A percentile compares a stretch with the other conserved stretches of the same genome.
Conservation (phyloP, 1,140 invertebrate genomes). For the Heliothis virescens region DNA sequence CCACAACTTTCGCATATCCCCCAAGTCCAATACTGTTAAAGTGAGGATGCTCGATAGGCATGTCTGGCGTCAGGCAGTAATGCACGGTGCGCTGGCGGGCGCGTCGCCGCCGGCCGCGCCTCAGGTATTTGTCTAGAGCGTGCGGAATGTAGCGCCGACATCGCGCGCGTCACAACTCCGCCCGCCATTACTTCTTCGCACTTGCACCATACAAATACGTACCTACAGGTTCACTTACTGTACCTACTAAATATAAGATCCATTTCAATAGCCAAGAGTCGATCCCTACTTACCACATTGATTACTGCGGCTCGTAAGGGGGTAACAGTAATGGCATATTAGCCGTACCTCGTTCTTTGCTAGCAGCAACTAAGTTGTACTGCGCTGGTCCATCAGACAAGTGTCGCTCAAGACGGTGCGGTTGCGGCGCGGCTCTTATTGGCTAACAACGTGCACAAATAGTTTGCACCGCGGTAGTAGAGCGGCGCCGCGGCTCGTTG, state of each 20-base stretch:
- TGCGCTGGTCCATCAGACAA: too few species aligned
- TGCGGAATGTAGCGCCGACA: slow-evolving; percentile 51
- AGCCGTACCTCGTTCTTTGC: too few species aligned
- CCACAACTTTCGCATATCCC: neutral
- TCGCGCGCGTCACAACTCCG: neutral
- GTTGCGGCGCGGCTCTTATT: neutral
- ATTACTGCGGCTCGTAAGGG: too few species aligned
- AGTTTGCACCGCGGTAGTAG: neutral
- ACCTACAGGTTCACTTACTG: neutral
- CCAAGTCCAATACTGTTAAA: slow-evolving; percentile 33
- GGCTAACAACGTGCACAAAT: slow-evolving; percentile 19
- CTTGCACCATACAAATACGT: neutral
- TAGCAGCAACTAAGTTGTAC: too few species aligned
- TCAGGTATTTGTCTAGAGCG: slow-evolving; percentile 63
- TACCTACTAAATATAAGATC: neutral
- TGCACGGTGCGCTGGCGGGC: slow-evolving; percentile 7
- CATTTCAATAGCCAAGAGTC: too few species aligned
- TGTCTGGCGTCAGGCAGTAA: slow-evolving; percentile 4
- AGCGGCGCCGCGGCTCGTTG: slow-evolving; percentile 24
- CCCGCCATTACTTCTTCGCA: slow-evolving; percentile 2
- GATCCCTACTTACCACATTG: too few species aligned
- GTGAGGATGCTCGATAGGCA: neutral
- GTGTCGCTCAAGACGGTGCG: neutral
- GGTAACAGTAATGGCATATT: too few species aligned
- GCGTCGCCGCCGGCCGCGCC: slow-evolving; percentile 44